A percentile compares a stretch with the other conserved stretches of the same genome.
Evolutionary conservation across 2,797 vertebrate species (phyloP).

Genomic region (Hoplostethus mediterraneus): DNA sequence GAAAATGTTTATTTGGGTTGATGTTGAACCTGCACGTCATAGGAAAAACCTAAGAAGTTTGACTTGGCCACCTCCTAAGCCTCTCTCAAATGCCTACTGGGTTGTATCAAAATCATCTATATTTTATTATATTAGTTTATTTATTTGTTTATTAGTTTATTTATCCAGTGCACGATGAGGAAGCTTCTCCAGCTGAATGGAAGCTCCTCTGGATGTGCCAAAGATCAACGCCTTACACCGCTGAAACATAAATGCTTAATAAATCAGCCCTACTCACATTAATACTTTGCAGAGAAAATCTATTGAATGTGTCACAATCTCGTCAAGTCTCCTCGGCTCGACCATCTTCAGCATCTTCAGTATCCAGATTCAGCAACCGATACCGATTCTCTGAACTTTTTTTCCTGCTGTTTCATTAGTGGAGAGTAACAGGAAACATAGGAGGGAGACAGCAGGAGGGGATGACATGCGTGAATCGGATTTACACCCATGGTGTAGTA

Average conservation of each 20-base stretch:
- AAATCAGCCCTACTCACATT: conserved; percentile 22
- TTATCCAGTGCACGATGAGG: conserved; percentile 42
- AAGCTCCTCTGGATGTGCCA: neutral
- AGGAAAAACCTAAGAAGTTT: too few species aligned
- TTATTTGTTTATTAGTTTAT: conserved; percentile 12
- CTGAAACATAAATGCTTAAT: conserved; percentile 61
- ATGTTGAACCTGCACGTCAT: too few species aligned
- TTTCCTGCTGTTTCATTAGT: neutral
- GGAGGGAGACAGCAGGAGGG: neutral
- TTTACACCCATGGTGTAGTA: neutral
- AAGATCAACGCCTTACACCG: conserved; percentile 37
- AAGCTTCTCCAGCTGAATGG: conserved; percentile 31
- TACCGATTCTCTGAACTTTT: neutral
- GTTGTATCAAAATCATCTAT: too few species aligned
- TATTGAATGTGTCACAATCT: conserved; percentile 31
- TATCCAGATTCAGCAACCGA: too few species aligned
- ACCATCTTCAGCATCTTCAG: too few species aligned
- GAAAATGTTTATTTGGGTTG: too few species aligned
- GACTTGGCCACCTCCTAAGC: too few species aligned
- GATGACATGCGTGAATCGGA: neutral
- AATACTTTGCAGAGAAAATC: conserved; percentile 37
- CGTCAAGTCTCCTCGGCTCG: neutral
- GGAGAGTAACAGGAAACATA: neutral
- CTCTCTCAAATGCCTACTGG: too few species aligned
- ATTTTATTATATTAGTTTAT: conserved; percentile 30